These are phyloP conservation scores for Centropyge bicolor DNA, from an alignment of 2,797 vertebrate species.

Conservation along the genomic window DNA sequence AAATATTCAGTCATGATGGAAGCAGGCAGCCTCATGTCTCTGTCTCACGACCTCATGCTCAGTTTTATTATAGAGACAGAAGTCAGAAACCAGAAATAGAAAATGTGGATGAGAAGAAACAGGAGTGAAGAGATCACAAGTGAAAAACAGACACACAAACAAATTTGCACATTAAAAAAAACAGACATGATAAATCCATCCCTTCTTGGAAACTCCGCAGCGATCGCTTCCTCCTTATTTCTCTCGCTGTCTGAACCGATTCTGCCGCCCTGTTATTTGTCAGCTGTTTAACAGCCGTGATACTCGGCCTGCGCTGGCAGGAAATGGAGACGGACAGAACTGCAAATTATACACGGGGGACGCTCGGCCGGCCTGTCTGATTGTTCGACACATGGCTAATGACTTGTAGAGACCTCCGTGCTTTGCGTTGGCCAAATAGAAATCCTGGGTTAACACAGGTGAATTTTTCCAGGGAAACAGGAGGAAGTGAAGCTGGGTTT, in stretches of 20 bases:
- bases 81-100: too few relatives aligned
- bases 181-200: neutral
- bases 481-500: neutral
- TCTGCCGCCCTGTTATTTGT: slow-evolving; percentile 36
- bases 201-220: neutral
- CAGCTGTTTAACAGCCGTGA: slow-evolving; percentile 37
- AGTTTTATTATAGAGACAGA: too few relatives aligned
- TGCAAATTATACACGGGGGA: slow-evolving; percentile 25
- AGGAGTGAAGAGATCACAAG: too few relatives aligned
- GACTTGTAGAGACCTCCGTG: neutral
- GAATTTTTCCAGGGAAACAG: neutral
- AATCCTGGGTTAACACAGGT: neutral
- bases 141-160: neutral
- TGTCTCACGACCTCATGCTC: neutral
- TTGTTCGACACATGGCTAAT: slow-evolving; percentile 11
- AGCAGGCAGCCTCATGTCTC: neutral
- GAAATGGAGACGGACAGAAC: slow-evolving; percentile 38
- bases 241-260: slow-evolving; percentile 32
- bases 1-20: neutral
- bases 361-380: slow-evolving; percentile 17
- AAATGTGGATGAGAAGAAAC: too few relatives aligned
- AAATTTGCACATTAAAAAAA: neutral
- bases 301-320: slow-evolving; percentile 3
- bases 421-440: neutral
- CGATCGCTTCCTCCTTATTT: slow-evolving; percentile 28